Conservation (phyloP, 2,888 invertebrate genomes). For the Anodontia alba region DNA sequence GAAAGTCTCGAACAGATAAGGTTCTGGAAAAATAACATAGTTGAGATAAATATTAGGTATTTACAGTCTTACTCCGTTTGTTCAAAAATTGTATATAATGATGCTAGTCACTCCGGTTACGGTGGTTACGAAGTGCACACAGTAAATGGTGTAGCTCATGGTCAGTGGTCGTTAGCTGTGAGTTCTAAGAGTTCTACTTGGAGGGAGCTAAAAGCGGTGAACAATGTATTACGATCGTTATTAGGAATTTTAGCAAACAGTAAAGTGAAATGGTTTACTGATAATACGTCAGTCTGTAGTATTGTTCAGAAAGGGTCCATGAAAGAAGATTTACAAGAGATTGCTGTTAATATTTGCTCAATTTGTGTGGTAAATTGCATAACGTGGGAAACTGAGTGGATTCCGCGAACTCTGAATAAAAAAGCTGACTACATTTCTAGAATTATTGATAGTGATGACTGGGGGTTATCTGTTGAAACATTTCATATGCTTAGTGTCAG, state of each 20-base stretch:
- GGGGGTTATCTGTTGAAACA: neutral
- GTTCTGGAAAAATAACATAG: too few relatives aligned
- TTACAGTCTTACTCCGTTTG: too few relatives aligned
- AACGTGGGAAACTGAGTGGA: neutral
- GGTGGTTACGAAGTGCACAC: neutral
- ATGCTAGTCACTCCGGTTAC: neutral
- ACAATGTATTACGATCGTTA: too few relatives aligned
- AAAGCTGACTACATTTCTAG: too few relatives aligned
- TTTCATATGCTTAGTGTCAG: slow-evolving; percentile 1
- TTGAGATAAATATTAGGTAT: too few relatives aligned
- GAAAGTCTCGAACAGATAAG: neutral
- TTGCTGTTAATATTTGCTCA: slow-evolving; percentile 19
- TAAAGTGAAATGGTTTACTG: neutral
- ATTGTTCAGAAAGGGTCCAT: slow-evolving; percentile 37
- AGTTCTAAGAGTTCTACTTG: neutral
- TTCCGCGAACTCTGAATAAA: neutral
- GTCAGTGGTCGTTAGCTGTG: neutral
- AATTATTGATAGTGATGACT: too few relatives aligned
- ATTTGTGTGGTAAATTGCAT: neutral
- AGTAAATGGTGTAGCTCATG: neutral
- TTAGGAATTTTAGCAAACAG: too few relatives aligned
- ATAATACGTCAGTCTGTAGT: too few relatives aligned
- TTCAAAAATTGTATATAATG: too few relatives aligned
- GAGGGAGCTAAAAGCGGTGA: neutral
- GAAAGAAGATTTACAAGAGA: slow-evolving; percentile 37